These are phyloP conservation scores for Okapia johnstoni DNA, from an alignment of 2,113 vertebrate genomes.

Conservation along the genomic window DNA sequence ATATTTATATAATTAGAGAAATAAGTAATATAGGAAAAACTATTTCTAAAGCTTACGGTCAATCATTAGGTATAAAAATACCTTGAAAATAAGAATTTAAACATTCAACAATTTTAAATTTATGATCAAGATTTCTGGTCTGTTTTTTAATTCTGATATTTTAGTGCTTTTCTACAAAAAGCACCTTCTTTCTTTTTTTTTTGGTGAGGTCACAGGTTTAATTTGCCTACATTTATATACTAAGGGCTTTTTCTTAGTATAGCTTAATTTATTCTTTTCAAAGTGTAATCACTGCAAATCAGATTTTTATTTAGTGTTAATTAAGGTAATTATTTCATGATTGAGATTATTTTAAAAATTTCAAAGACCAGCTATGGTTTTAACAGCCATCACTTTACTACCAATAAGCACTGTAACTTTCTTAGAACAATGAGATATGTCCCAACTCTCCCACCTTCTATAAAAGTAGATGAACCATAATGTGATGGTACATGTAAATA, in stretches of 20 bases:
- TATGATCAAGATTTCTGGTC: slow-evolving; percentile 22
- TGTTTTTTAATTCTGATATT: slow-evolving; percentile 58
- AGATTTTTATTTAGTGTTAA: slow-evolving; percentile 56
- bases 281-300: slow-evolving; percentile 31
- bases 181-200: neutral
- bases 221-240: slow-evolving; percentile 39
- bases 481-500: neutral
- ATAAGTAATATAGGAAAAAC: neutral
- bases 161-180: slow-evolving; percentile 50
- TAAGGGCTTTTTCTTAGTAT: slow-evolving; percentile 18
- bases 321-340: slow-evolving; percentile 49
- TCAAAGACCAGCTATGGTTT: neutral
- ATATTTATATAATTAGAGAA: neutral
- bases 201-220: slow-evolving; percentile 43
- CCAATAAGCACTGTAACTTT: neutral
- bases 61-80: neutral
- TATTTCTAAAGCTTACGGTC: neutral
- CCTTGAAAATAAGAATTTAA: neutral
- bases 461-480: neutral
- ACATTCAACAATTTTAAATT: neutral
- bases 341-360: neutral
- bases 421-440: neutral
- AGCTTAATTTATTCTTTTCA: neutral
- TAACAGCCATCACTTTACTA: neutral
- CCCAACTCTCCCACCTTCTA: neutral